Conservation (phyloP, 2,888 invertebrate genomes). For the Conus canariensis region DNA sequence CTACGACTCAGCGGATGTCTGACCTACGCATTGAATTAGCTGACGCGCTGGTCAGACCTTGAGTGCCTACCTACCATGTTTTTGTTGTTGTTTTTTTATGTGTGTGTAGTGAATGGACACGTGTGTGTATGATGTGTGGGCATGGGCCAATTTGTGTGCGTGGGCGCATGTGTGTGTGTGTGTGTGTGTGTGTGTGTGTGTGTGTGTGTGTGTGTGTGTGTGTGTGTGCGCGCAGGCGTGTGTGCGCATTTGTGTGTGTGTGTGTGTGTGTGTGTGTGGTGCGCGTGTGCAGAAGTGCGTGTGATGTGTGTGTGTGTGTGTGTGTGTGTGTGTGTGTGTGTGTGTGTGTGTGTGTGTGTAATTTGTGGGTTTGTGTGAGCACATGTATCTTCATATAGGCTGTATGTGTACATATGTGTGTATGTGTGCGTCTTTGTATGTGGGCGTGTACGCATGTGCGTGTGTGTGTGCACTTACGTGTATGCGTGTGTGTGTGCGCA, state of each 20-base stretch:
- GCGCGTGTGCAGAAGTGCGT: constrained; percentile 16
- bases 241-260: too few species aligned
- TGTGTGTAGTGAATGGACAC: too few species aligned
- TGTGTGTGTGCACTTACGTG: not conserved
- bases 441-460: not conserved
- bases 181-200: constrained; percentile 34
- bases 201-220: constrained; percentile 26
- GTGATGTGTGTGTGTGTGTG: too few species aligned
- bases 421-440: not conserved
- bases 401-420: not conserved
- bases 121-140: too few species aligned
- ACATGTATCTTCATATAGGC: too few species aligned
- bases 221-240: constrained; percentile 30
- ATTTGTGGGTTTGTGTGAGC: not conserved
- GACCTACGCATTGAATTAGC: too few species aligned
- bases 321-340: constrained; percentile 35
- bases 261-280: too few species aligned
- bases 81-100: too few species aligned
- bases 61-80: too few species aligned
- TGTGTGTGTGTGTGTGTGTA: constrained; percentile 22
- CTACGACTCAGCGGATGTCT: too few species aligned
- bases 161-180: constrained; percentile 3
- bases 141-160: not conserved
- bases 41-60: too few species aligned
- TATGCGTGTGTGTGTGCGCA: constrained; percentile 11